Evolutionary conservation across 2,888 invertebrate genomes (phyloP).

Genomic region (Hetaerina titia): DNA sequence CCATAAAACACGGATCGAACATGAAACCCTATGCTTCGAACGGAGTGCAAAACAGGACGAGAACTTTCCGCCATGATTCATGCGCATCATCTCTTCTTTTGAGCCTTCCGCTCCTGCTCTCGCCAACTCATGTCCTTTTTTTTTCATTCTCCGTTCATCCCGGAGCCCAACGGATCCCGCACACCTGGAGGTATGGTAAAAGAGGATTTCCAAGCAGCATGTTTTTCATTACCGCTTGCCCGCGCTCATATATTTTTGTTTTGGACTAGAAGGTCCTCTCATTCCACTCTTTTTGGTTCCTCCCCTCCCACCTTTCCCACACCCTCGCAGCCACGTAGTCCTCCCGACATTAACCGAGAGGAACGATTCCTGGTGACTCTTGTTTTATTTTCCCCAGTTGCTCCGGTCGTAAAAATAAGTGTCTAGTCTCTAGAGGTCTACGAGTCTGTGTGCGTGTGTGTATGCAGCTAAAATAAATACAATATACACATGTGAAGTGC

Average conservation of each 20-base stretch:
- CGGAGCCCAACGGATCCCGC: background rate
- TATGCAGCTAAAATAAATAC: no score
- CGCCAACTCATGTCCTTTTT: background rate
- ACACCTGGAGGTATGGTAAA: background rate
- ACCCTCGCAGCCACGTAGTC: no score
- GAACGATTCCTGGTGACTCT: no score
- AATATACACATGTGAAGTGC: no score
- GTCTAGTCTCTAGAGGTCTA: no score
- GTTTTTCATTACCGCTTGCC: background rate
- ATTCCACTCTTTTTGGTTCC: background rate
- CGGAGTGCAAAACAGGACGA: background rate
- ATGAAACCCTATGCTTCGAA: background rate
- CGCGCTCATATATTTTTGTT: conserved; percentile 10
- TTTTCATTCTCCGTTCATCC: background rate
- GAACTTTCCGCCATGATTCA: background rate
- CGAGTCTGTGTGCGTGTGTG: no score
- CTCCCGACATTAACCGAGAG: no score
- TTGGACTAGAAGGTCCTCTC: background rate
- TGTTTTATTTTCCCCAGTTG: no score
- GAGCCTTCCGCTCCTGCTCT: background rate
- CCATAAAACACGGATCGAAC: background rate
- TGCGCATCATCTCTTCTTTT: background rate
- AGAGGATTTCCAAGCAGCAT: background rate
- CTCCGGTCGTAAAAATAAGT: no score
- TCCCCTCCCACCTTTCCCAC: background rate